Evolutionary conservation across 2,113 vertebrate genomes (phyloP).

Genomic region (Sminthopsis crassicaudata): DNA sequence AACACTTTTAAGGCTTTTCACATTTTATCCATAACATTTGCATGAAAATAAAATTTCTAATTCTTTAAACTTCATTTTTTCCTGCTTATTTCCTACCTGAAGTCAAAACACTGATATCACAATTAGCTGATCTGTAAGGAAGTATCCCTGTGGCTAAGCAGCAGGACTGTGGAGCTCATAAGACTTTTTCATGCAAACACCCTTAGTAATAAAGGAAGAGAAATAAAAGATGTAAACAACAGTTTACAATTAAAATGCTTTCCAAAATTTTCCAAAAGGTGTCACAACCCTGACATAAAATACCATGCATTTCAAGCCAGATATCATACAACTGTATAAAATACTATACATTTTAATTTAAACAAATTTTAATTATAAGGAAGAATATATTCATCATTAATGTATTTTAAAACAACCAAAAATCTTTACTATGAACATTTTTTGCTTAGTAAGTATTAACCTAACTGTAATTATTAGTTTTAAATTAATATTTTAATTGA

Average conservation of each 20-base stretch:
- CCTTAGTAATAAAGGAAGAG: conserved; percentile 29
- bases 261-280: conserved; percentile 49
- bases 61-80: conserved; percentile 44
- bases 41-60: conserved; percentile 34
- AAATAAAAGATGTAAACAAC: conserved; percentile 44
- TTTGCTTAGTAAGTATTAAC: not conserved
- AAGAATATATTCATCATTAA: not conserved
- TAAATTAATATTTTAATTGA: not conserved
- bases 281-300: conserved; percentile 12
- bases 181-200: conserved; percentile 51
- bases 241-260: conserved; percentile 37
- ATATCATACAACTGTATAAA: conserved; percentile 9
- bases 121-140: conserved; percentile 19
- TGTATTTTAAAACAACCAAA: not conserved
- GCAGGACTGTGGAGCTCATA: not conserved
- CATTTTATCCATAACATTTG: conserved; percentile 22
- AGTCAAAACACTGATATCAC: conserved; percentile 8
- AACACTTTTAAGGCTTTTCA: conserved; percentile 43
- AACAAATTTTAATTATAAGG: conserved; percentile 6
- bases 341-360: conserved; percentile 20
- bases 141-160: conserved; percentile 39
- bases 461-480: not conserved
- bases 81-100: conserved; percentile 43
- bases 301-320: conserved; percentile 28
- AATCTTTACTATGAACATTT: conserved; percentile 7